A percentile compares a stretch with the other conserved stretches of the same genome.
Conservation (phyloP, 2,113 vertebrate genomes). For the Heptranchias perlo region DNA sequence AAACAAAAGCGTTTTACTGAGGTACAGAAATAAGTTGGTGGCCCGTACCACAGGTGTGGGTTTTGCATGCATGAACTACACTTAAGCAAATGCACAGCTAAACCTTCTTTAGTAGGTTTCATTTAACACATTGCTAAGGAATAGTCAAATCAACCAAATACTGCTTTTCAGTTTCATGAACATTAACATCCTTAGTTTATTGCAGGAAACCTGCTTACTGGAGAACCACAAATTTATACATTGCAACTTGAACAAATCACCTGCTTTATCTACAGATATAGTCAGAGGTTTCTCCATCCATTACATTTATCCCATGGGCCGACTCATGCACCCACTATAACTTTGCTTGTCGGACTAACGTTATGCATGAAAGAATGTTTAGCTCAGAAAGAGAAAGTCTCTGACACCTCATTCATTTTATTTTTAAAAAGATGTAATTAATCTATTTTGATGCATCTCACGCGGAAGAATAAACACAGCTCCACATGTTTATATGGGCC, state of each 20-base stretch:
- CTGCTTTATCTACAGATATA: neutral
- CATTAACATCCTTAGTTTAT: neutral
- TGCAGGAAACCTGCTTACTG: neutral
- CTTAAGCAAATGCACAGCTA: neutral
- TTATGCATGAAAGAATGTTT: neutral
- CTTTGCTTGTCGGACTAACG: neutral
- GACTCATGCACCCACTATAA: neutral
- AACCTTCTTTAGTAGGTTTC: neutral
- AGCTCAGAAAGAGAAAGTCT: neutral
- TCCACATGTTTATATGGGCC: neutral
- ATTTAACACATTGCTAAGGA: neutral
- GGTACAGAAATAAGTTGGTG: neutral
- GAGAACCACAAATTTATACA: neutral
- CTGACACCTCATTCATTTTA: neutral
- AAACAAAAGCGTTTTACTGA: neutral
- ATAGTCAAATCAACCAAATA: neutral
- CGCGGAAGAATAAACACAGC: neutral
- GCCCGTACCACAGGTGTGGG: neutral
- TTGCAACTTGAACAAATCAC: neutral
- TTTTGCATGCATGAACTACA: neutral
- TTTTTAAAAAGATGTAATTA: neutral
- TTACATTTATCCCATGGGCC: neutral
- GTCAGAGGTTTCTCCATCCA: neutral
- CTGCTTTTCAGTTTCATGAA: neutral
- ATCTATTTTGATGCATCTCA: conserved; percentile 1